Base-by-base conservation (phyloP, 2,888 invertebrate species). In the Tachina grossa region DNA sequence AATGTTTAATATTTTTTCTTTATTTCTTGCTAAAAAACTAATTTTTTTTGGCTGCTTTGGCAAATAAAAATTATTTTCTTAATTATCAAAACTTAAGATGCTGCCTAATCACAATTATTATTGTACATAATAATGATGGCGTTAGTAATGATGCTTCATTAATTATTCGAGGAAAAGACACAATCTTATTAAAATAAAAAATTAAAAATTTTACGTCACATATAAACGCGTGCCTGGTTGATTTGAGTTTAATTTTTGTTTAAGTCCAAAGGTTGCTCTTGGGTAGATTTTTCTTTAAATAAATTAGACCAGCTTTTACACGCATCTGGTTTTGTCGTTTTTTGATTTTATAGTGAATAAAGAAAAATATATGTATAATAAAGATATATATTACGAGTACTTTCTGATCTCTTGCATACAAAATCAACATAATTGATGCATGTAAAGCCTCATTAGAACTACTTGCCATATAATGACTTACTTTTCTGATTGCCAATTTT, bases 161-260 rank as follows among this genome's bases (percentile, higher is more conserved):
- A 39, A 65, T 13, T 63, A 53, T 63, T 49, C 16, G 14, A 2
- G 13, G 31, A 65, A 47, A 45, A 68, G 11, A n/a, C 22, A 51
- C 10, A 22, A 59, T 43, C 41, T 53, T n/a, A 22, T 10, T 19
- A 13, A n/a, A 57, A 39, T 39, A 57, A 10, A 57, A 14, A 10
- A 10, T 47, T 47, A 10, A 19, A 47, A 65, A 53, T 49, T 78
- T 72, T 39, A 83, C 57, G 71, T 77, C 77, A 72, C 65, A 77
- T 49, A 57, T 71, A 47, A 69, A 51, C 69, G 71, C 75, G 71
- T 84, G 75, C 75, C 31, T 71, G 68, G 2, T n/a, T 68, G 13
- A 55, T 53, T 43, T 55, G 31, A 31, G 31, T 31, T 31, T 31
- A 4, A 14, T 41, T 19, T 2, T 22, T 22, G 19, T 8, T 9